These are phyloP conservation scores for Oreocharis arfaki DNA, from an alignment of 2,113 vertebrate genomes.

Conservation along the genomic window DNA sequence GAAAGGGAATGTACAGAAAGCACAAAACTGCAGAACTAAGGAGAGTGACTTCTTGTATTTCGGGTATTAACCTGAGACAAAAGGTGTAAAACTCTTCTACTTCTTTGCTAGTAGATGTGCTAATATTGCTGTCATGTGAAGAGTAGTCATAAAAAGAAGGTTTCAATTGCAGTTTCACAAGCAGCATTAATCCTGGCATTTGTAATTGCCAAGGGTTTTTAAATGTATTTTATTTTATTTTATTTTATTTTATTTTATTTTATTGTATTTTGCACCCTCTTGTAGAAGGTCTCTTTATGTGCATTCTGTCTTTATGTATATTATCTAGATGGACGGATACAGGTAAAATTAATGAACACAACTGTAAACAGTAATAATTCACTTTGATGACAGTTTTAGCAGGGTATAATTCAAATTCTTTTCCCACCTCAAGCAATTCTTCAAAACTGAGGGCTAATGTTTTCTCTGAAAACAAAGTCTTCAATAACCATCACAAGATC, in stretches of 20 bases:
- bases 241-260: too few species aligned
- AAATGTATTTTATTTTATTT: not conserved
- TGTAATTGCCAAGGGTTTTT: not conserved
- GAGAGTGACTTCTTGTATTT: not conserved
- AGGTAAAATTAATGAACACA: conserved; percentile 31
- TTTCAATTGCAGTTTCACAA: not conserved
- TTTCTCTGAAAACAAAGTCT: conserved; percentile 58
- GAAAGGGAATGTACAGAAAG: not conserved
- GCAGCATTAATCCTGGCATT: not conserved
- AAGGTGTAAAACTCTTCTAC: not conserved
- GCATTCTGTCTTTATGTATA: not conserved
- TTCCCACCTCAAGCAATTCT: conserved; percentile 19
- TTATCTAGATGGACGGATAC: not conserved
- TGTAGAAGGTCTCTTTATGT: not conserved
- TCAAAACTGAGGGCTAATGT: conserved; percentile 33
- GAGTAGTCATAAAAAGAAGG: not conserved
- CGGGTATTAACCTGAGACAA: not conserved
- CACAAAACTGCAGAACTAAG: not conserved
- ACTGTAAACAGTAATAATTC: conserved; percentile 54
- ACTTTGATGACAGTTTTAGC: conserved; percentile 35
- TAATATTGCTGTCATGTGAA: not conserved
- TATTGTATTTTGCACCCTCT: not conserved
- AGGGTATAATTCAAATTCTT: conserved; percentile 39
- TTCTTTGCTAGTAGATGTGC: not conserved
- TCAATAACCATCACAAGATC: conserved; percentile 45